These are phyloP conservation scores for Australoheros scitulus DNA, from an alignment of 2,113 vertebrate genomes.

Conservation along the genomic window DNA sequence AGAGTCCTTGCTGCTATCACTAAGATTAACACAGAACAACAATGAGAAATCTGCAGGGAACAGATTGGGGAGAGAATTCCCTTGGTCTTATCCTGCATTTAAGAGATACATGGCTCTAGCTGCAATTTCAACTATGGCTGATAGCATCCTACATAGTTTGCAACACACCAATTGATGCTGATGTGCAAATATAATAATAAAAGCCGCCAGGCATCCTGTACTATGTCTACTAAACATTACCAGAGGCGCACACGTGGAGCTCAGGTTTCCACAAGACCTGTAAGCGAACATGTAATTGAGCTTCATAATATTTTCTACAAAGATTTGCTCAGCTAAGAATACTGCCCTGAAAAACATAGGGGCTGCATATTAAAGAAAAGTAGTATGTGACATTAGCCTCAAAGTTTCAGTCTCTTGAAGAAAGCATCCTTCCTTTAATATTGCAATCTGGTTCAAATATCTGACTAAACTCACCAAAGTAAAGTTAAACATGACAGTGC, in stretches of 20 bases:
- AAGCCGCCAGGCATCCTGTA: background rate
- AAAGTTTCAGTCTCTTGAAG: background rate
- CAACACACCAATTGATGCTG: background rate
- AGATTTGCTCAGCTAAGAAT: background rate
- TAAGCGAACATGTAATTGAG: background rate
- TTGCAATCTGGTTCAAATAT: background rate
- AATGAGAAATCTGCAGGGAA: slow-evolving; percentile 40
- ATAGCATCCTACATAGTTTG: slow-evolving; percentile 3
- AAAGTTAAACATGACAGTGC: background rate
- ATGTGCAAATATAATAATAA: background rate
- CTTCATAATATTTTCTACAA: background rate
- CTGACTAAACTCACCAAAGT: background rate
- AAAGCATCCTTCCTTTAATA: background rate
- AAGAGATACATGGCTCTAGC: slow-evolving; percentile 9
- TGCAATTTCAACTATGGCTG: slow-evolving; percentile 3
- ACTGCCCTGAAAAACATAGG: background rate
- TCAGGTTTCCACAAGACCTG: background rate
- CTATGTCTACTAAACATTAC: background rate
- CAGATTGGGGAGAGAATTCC: slow-evolving; percentile 31
- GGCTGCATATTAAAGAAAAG: background rate
- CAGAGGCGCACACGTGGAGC: rapidly evolving
- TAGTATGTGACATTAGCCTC: background rate
- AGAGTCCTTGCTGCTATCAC: slow-evolving; percentile 34
- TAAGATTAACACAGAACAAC: slow-evolving; percentile 55
- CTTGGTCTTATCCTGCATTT: slow-evolving; percentile 23